Conservation (phyloP, 2,888 invertebrate species). For the Amphipoea lucens region DNA sequence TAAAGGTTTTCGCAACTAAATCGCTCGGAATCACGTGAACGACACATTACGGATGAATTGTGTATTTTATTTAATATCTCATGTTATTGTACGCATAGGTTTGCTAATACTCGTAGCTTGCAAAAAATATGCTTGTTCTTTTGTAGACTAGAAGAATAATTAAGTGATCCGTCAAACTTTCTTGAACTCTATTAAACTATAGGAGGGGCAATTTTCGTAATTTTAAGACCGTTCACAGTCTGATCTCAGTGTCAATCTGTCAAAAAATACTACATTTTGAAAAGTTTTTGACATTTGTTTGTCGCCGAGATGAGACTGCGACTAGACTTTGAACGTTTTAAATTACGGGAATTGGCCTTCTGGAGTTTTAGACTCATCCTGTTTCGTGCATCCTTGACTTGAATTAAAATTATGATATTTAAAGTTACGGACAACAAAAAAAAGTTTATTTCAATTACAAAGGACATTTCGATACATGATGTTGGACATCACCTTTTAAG, state of each 20-base stretch:
- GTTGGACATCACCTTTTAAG: no score
- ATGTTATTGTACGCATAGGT: conserved; percentile 10
- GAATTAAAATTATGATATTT: not conserved
- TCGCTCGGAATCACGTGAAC: conserved; percentile 68
- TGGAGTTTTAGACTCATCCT: not conserved
- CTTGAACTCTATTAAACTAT: not conserved
- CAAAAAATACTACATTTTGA: no score
- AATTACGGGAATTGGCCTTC: no score
- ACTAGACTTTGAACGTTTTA: no score
- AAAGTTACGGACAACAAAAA: not conserved
- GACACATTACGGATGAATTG: conserved; percentile 65
- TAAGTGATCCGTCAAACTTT: not conserved
- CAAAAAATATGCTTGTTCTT: conserved; percentile 1
- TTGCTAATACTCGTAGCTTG: conserved; percentile 7
- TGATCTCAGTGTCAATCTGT: no score
- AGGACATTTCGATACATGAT: no score
- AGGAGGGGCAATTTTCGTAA: no score
- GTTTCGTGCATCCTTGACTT: not conserved
- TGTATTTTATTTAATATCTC: conserved; percentile 56
- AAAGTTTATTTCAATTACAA: no score
- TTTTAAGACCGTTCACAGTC: no score
- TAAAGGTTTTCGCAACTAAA: conserved; percentile 66
- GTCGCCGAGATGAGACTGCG: no score
- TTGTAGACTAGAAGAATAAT: not conserved
- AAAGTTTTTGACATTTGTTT: no score